Evolutionary conservation across 92 coral and sea anemone species (phyloP).

Genomic region (Siderastrea siderea): DNA sequence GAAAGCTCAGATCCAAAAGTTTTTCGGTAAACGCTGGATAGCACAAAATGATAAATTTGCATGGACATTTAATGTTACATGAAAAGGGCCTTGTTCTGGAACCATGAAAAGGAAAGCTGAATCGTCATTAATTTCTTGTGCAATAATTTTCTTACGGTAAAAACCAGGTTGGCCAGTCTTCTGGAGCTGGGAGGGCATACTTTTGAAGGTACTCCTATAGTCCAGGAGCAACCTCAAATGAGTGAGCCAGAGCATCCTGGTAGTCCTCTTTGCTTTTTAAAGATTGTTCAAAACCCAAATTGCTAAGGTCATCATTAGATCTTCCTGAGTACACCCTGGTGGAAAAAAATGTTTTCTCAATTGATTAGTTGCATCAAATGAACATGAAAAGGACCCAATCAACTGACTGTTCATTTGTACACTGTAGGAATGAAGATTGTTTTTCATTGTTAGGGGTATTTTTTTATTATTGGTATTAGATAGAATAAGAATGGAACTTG

Average conservation of each 20-base stretch:
- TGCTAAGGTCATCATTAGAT: slow-evolving; percentile 23
- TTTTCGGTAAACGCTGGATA: slow-evolving; percentile 45
- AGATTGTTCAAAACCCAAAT: slow-evolving; percentile 43
- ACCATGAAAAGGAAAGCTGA: slow-evolving; percentile 38
- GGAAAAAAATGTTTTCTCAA: no score
- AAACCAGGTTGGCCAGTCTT: slow-evolving; percentile 82
- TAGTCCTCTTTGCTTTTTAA: slow-evolving; percentile 65
- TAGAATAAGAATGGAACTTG: no score
- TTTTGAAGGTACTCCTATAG: slow-evolving; percentile 32
- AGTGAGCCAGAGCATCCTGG: slow-evolving; percentile 36
- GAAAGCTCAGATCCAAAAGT: slow-evolving; percentile 68
- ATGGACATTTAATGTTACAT: slow-evolving; percentile 67
- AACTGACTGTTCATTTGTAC: no score
- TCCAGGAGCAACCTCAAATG: neutral
- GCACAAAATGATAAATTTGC: slow-evolving; percentile 41
- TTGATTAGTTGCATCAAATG: no score
- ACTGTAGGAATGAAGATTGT: no score
- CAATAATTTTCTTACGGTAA: slow-evolving; percentile 64
- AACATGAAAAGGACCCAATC: no score
- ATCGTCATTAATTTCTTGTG: slow-evolving; percentile 28
- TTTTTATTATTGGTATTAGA: no score
- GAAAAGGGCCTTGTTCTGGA: slow-evolving; percentile 81
- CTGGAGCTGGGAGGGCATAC: slow-evolving; percentile 59
- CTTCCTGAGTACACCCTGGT: neutral
- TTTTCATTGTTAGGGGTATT: no score